A percentile compares a stretch with the other conserved stretches of the same genome.
phyloP scores from a whole-genome alignment of 2,888 invertebrate species.

The Asteroscopus sphinx region DNA sequence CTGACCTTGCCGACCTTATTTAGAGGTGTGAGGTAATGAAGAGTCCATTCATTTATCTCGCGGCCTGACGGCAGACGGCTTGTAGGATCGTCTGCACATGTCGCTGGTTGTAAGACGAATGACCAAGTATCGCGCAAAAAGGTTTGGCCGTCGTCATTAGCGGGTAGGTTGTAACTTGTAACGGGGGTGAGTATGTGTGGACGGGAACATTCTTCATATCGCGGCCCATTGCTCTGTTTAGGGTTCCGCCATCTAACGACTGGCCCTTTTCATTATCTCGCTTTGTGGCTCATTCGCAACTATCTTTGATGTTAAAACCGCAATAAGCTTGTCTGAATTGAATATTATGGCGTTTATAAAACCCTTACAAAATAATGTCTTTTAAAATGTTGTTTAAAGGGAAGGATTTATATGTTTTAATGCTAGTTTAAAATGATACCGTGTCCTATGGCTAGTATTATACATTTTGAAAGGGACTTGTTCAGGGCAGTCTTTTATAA shows the following conservation, averaged over 20 bases:
- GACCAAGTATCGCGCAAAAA: constrained; percentile 82
- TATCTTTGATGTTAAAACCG: constrained; percentile 78
- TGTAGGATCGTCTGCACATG: constrained; percentile 76
- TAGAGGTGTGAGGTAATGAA: constrained; percentile 52
- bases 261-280: constrained; percentile 76
- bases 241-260: constrained; percentile 73
- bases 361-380: constrained; percentile 61
- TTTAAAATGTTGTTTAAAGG: constrained; percentile 61
- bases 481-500: constrained; percentile 37
- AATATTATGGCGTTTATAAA: constrained; percentile 75
- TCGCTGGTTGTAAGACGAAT: constrained; percentile 84
- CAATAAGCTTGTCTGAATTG: constrained; percentile 72
- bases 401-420: constrained; percentile 62
- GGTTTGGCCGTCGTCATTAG: constrained; percentile 83
- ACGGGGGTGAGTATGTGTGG: constrained; percentile 77
- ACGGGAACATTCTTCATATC: constrained; percentile 81
- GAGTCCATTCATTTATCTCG: constrained; percentile 68
- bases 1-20: constrained; percentile 47
- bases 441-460: constrained; percentile 46
- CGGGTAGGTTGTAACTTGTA: constrained; percentile 75
- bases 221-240: constrained; percentile 77
- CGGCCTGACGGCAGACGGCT: constrained; percentile 62
- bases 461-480: constrained; percentile 41
- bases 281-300: constrained; percentile 73
- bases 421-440: constrained; percentile 53